Percentiles rank a stretch among this genome's conserved stretches.
Evolutionary conservation across 2,888 invertebrate species (phyloP).

Genomic region (Ophonus ardosiacus): DNA sequence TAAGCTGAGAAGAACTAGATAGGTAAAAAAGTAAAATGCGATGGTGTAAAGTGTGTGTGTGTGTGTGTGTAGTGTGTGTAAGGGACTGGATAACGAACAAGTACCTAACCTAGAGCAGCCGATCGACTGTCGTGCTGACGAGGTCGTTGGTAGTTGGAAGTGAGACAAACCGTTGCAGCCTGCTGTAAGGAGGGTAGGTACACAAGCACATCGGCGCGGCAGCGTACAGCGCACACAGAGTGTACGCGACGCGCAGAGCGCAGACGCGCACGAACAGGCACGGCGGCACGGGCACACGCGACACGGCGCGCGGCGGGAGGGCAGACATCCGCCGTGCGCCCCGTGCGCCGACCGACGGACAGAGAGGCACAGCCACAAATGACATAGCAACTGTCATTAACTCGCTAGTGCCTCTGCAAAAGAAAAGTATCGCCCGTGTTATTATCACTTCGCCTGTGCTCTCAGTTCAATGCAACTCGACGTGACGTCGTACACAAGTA

Average conservation of each 20-base stretch:
- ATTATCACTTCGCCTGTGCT: constrained; percentile 68
- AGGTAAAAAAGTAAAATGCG: neutral
- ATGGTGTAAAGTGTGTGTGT: constrained; percentile 1
- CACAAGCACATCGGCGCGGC: constrained; percentile 45
- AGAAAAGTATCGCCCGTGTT: constrained; percentile 74
- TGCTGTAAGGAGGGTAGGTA: constrained; percentile 50
- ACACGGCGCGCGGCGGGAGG: constrained; percentile 70
- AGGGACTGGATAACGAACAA: constrained; percentile 23
- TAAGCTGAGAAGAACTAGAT: too few species aligned
- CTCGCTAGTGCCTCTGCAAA: constrained; percentile 76
- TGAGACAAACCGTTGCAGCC: constrained; percentile 43
- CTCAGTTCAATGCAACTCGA: neutral
- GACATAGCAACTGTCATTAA: constrained; percentile 72
- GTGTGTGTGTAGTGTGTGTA: neutral
- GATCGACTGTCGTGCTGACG: neutral
- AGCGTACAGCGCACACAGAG: constrained; percentile 55
- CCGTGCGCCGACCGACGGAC: constrained; percentile 66
- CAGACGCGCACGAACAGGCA: neutral
- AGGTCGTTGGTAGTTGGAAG: constrained; percentile 25
- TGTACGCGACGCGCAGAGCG: constrained; percentile 21
- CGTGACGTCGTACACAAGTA: constrained; percentile 56
- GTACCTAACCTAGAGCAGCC: constrained; percentile 29
- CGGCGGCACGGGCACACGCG: constrained; percentile 63
- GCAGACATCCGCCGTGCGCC: constrained; percentile 62
- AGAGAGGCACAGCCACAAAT: constrained; percentile 75